phyloP scores from a whole-genome alignment of 2,888 invertebrate species.

The Macrosiphum euphorbiae region DNA sequence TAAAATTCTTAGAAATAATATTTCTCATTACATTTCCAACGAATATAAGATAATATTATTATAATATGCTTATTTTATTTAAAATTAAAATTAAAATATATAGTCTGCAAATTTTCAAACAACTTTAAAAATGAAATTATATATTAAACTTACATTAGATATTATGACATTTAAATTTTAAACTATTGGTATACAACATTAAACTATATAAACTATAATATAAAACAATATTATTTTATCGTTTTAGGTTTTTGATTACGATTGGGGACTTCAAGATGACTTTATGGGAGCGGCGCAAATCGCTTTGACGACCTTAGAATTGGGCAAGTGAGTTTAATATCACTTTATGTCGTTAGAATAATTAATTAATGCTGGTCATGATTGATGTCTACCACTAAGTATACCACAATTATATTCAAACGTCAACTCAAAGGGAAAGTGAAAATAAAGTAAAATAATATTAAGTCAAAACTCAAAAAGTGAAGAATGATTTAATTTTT shows the following conservation, averaged over 20 bases:
- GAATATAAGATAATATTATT: background rate
- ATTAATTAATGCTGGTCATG: background rate
- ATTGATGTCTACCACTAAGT: background rate
- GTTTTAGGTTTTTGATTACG: conserved; percentile 93
- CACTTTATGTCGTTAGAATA: background rate
- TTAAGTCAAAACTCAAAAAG: background rate
- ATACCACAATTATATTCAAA: background rate
- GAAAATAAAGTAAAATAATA: background rate
- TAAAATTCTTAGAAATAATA: background rate
- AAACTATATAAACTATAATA: background rate
- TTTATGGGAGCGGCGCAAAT: conserved; percentile 95
- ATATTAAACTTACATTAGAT: background rate
- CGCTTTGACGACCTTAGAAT: conserved; percentile 86
- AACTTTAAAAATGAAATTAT: background rate
- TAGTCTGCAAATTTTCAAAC: background rate
- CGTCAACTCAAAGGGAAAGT: background rate
- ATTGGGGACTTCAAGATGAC: conserved; percentile 97
- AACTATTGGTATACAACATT: background rate
- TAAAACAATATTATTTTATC: conserved; percentile 9
- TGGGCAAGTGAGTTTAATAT: conserved; percentile 72
- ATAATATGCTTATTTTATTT: background rate
- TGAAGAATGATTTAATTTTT: background rate
- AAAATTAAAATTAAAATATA: background rate
- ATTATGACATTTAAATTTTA: background rate
- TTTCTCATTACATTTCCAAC: background rate